Evolutionary conservation across 1,140 invertebrate genomes (phyloP).

Genomic region (Aplysia californica): DNA sequence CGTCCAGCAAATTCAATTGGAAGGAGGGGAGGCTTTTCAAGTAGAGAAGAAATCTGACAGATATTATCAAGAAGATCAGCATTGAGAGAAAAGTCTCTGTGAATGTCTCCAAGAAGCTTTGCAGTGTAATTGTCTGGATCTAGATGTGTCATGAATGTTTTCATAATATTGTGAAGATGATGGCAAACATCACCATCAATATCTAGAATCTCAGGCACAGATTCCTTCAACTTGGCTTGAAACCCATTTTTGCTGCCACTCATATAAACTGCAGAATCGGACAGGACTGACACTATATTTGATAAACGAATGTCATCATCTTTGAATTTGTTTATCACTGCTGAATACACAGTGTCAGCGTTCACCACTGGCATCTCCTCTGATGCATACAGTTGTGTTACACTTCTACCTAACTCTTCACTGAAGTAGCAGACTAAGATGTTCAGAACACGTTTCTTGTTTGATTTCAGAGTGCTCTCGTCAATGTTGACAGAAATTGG

Average conservation of each 20-base stretch:
- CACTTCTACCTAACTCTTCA: neutral
- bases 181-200: neutral
- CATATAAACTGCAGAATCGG: neutral
- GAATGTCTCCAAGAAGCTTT: neutral
- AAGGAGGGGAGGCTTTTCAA: neutral
- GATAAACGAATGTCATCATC: neutral
- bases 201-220: neutral
- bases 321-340: neutral
- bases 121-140: neutral
- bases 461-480: neutral
- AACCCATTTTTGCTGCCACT: neutral
- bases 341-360: neutral
- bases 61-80: neutral
- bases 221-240: neutral
- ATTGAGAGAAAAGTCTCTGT: neutral
- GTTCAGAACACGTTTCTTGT: neutral
- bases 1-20: neutral
- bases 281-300: neutral
- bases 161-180: neutral
- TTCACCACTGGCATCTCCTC: neutral
- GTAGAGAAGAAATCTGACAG: neutral
- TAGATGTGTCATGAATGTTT: no score
- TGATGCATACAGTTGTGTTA: neutral
- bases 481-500: neutral
- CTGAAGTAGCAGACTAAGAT: neutral